Conservation (phyloP, 2,888 invertebrate species). For the Apamea epomidion region DNA sequence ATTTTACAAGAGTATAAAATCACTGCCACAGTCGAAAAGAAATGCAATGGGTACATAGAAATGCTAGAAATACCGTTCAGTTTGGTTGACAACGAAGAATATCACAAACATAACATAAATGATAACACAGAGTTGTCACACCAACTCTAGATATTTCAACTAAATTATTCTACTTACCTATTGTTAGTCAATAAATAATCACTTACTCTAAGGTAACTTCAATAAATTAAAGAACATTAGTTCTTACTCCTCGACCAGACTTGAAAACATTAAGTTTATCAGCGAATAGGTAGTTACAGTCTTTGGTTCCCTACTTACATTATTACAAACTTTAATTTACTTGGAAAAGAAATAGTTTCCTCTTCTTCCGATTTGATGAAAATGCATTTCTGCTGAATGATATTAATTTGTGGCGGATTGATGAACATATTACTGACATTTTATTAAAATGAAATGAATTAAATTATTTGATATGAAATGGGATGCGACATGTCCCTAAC, state of each 20-base stretch:
- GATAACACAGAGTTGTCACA: slow-evolving; percentile 60
- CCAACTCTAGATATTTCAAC: slow-evolving; percentile 70
- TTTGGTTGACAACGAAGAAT: slow-evolving; percentile 68
- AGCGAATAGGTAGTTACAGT: slow-evolving; percentile 83
- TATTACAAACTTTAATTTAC: slow-evolving; percentile 73
- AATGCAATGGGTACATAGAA: slow-evolving; percentile 86
- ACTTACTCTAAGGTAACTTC: slow-evolving; percentile 89
- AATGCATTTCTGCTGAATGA: slow-evolving; percentile 84
- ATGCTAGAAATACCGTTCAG: slow-evolving; percentile 73
- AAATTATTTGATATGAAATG: slow-evolving; percentile 54
- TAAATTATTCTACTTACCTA: slow-evolving; percentile 77
- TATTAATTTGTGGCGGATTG: slow-evolving; percentile 83
- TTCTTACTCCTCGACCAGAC: slow-evolving; percentile 79
- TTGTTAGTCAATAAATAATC: slow-evolving; percentile 88
- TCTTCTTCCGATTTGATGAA: slow-evolving; percentile 85
- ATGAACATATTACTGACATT: slow-evolving; percentile 76
- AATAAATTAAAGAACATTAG: slow-evolving; percentile 85
- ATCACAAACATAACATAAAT: slow-evolving; percentile 66
- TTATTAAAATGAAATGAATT: slow-evolving; percentile 60
- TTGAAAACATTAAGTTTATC: slow-evolving; percentile 68
- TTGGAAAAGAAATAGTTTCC: slow-evolving; percentile 73
- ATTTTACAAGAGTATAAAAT: slow-evolving; percentile 88
- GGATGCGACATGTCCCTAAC: slow-evolving; percentile 49
- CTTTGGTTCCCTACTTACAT: slow-evolving; percentile 88
- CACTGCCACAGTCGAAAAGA: slow-evolving; percentile 80